Evolutionary conservation across 2,888 invertebrate genomes (phyloP), one percentile per base, ranked within the genome.

Genomic region (Phaedon cochleariae): DNA sequence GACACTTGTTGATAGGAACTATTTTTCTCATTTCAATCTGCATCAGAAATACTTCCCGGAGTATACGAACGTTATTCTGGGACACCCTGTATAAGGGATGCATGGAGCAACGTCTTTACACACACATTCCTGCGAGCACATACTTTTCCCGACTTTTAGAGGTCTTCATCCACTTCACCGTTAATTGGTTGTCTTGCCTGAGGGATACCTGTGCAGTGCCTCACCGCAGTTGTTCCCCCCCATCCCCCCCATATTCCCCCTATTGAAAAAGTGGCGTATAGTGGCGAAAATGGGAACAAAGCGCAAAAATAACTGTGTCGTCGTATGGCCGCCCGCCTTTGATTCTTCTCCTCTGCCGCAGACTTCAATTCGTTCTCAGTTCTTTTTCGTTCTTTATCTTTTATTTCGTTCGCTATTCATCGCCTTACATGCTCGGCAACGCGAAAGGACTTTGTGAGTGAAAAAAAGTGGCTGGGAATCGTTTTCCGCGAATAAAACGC

Each of bases 191-290:
- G 60, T 59, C 62, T 62, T 58, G 62, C 59, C 64, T 34, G 31
- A 68, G 55, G 64, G 71, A 74, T 71, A 68, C 74, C 74, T 52
- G 59, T 69, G 63, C 67, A 71, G 69, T 71, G 64, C 34, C 9
- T 10, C 10, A 34, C n/a, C n/a, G n/a, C n/a, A n/a, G n/a, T n/a
- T n/a, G n/a, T n/a, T n/a, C n/a, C n/a, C n/a, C n/a, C n/a, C n/a
- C n/a, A n/a, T n/a, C n/a, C n/a, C n/a, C n/a, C n/a, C n/a, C n/a
- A n/a, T n/a, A 7, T 29, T 7, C 71, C 67, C 67, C 64, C 64
- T 65, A 69, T 64, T 68, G 69, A 68, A 72, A 65, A n/a, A n/a
- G n/a, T n/a, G n/a, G n/a, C n/a, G n/a, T n/a, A n/a, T n/a, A n/a
- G 70, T 67, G 62, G 59, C 59, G 60, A 62, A 64, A 63, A 62